Base-by-base conservation (phyloP, 2,888 invertebrate species). In the Hirtodrosophila trivittata region DNA sequence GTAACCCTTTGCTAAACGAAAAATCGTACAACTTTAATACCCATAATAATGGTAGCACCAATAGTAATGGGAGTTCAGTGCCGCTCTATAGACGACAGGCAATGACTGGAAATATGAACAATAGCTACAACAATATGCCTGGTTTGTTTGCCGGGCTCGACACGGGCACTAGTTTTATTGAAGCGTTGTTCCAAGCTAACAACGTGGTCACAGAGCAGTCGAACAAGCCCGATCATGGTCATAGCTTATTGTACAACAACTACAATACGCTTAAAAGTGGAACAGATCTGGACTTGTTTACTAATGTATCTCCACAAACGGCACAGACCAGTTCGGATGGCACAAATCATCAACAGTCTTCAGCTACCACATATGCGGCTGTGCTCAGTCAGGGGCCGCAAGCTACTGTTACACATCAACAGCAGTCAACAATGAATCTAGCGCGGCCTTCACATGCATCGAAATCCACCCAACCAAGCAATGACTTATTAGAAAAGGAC, bases 81-180 rank as follows among this genome's bases (percentile, higher is more conserved):
- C 92, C 92, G 1, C 87, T 92, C 30, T 92, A 92, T 73, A 89
- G 91, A 13, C 89, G 92, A 1, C 92, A 92, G 69, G 90, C 90
- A 4, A 78, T 89, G 67, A 41, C 87, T 4, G 88, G 89, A 12
- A 90, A 89, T 57, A n/a, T n/a, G n/a, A 89, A 55, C 16, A 77
- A 69, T 18, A 67, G 42, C 28, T 82, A 64, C 41, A 81, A 82
- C 63, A 85, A 82, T 47, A 70, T 82, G 70, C 68, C 71, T 1
- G 80, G 86, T 0, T 41, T 75, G 9, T 67, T 87, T 50, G 57
- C 75, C 3, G 83, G 86, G 0, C 38, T 89, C 35, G 87, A 87
- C n/a, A 70, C 86, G 2, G 78, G 87, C 28, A 78, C 86, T 6
- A 89, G 89, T 55, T 60, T 90, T 0, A 90, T 89, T 55, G 89